Percentiles rank a stretch among this genome's conserved stretches.
Evolutionary conservation across 2,797 vertebrate species (phyloP).

Genomic region (Pogonophryne albipinna): DNA sequence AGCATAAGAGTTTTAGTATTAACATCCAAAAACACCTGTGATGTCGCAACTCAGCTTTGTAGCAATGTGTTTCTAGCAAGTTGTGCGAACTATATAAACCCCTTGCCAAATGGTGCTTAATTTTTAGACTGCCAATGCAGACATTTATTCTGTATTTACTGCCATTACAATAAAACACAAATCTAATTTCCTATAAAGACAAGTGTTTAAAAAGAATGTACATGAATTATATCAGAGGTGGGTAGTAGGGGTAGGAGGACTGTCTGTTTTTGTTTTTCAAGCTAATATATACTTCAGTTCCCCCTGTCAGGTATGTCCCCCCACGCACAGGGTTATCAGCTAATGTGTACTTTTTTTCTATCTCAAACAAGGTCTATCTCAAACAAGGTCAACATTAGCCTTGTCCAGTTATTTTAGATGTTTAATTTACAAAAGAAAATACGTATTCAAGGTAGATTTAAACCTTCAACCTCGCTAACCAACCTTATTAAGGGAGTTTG

Average conservation of each 20-base stretch:
- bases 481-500: no score
- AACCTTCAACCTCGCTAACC: no score
- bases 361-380: not conserved
- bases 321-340: not conserved
- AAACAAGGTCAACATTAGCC: not conserved
- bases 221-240: not conserved
- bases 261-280: not conserved
- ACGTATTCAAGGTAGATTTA: not conserved
- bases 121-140: not conserved
- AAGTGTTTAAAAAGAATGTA: not conserved
- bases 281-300: conserved; percentile 5
- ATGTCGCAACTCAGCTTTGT: conserved; percentile 23
- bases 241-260: not conserved
- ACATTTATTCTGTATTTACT: not conserved
- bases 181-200: not conserved
- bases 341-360: not conserved
- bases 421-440: not conserved
- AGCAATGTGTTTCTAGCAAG: not conserved
- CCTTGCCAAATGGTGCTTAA: not conserved
- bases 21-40: conserved; percentile 27
- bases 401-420: not conserved
- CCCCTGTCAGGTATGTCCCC: not conserved
- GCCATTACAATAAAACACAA: not conserved
- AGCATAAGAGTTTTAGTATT: conserved; percentile 32
- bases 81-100: not conserved